phyloP scores from a whole-genome alignment of 2,888 invertebrate genomes.

The Heterodera filipjevi region DNA sequence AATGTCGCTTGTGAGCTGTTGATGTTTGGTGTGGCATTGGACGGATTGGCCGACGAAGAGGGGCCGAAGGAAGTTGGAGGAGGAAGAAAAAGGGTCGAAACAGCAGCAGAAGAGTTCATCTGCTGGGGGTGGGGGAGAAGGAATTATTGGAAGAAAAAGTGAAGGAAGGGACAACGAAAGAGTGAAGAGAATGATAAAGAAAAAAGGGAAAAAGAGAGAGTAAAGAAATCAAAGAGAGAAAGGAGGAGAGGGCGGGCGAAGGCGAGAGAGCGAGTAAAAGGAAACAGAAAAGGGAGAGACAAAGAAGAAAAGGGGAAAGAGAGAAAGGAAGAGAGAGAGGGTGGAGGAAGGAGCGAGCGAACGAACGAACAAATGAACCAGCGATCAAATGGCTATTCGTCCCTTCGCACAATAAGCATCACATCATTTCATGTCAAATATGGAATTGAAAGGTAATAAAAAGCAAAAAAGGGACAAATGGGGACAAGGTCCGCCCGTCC shows the following conservation, averaged over 20 bases:
- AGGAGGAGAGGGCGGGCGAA: neutral
- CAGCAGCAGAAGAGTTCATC: neutral
- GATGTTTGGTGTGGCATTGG: neutral
- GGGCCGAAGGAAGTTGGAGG: conserved; percentile 4
- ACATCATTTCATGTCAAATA: conserved; percentile 1
- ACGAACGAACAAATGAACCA: neutral
- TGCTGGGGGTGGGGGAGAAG: neutral
- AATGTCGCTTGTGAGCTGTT: neutral
- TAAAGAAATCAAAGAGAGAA: neutral
- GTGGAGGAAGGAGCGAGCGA: neutral
- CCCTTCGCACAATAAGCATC: neutral
- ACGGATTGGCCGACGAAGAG: neutral
- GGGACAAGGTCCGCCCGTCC: conserved; percentile 16
- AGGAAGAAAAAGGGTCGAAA: neutral
- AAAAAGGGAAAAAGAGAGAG: neutral
- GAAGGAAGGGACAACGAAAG: neutral
- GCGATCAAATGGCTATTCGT: neutral
- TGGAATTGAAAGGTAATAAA: conserved; percentile 20
- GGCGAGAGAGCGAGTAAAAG: neutral
- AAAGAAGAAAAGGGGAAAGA: neutral
- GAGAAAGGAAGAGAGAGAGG: neutral
- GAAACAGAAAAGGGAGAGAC: neutral
- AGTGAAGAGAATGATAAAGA: neutral
- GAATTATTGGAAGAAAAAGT: neutral
- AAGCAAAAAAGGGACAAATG: neutral